Evolutionary conservation across 2,113 vertebrate genomes (phyloP).

Genomic region (Mellivora capensis): DNA sequence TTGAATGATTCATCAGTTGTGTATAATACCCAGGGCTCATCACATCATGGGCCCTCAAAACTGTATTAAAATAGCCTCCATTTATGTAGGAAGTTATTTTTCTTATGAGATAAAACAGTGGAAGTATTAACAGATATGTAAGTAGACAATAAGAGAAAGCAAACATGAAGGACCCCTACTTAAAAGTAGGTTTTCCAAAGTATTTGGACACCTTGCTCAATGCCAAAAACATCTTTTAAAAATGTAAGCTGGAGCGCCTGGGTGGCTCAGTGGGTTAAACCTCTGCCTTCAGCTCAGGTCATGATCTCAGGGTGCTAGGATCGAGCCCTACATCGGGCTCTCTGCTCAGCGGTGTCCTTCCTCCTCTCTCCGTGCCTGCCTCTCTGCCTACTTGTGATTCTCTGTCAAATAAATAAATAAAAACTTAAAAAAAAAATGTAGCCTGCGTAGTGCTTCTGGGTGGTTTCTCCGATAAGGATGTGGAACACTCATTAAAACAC

Average conservation of each 20-base stretch:
- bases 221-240: neutral
- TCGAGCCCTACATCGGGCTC: no score
- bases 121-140: no score
- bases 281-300: no score
- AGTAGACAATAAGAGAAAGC: neutral
- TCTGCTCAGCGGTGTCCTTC: no score
- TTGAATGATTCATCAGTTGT: neutral
- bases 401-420: no score
- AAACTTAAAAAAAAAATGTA: neutral
- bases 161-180: no score
- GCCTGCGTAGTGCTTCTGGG: fast-evolving
- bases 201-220: neutral
- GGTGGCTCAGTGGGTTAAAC: no score
- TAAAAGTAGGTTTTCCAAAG: neutral
- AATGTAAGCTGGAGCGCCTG: no score
- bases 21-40: neutral
- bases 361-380: no score
- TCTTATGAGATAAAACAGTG: neutral
- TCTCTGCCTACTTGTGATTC: no score
- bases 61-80: neutral
- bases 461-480: neutral
- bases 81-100: neutral
- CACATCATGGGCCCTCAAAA: neutral
- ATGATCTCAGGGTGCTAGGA: no score
- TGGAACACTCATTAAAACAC: no score